Evolutionary conservation across 2,797 vertebrate species (phyloP), one percentile per base, ranked within the genome.

Genomic region (Poecilia velifera): DNA sequence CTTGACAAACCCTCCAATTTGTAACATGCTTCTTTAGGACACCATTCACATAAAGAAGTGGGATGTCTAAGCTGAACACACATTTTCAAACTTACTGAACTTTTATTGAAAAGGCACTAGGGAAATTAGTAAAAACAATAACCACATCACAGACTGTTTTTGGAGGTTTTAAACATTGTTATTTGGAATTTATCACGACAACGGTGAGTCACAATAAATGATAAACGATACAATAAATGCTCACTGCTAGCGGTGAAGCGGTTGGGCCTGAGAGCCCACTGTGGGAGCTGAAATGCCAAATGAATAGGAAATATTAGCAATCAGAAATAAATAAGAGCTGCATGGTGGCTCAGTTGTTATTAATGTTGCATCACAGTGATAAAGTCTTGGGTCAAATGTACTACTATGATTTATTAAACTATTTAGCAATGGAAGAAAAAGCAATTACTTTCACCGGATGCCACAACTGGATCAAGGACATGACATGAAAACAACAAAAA

Each of bases 391-490:
- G 25, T n/a, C 22, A 70, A 43, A 43, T 43, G 1, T 43, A 13
- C 25, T n/a, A n/a, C n/a, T 55, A n/a, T 57, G 39, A 41, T 43
- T 70, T 70, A 43, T 20, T 14, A 70, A 70, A 70, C 39, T 41
- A 25, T 41, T 68, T 25, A 43, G 66, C 14, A n/a, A 43, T 43
- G 39, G 22, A 43, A 43, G 22, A 25, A 70, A 43, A 43, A 39
- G 16, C 39, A 43, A n/a, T 70, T 70, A 70, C 39, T n/a, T 70
- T 43, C 39, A 43, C 66, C 5, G 43, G 66, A 41, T 68, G 34
- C 64, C 64, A 41, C 64, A 68, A 12, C 7, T 68, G 64, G 64
- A 36, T 68, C 64, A 68, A 68, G 64, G 36, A 70, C 66, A 43
- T 70, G 4, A n/a, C n/a, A 25, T 13, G 22, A 68, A 68, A 68